Percentiles rank a stretch among this genome's conserved stretches.
These are phyloP conservation scores for Geococcyx californianus DNA, from an alignment of 2,113 vertebrate genomes.

Conservation along the genomic window DNA sequence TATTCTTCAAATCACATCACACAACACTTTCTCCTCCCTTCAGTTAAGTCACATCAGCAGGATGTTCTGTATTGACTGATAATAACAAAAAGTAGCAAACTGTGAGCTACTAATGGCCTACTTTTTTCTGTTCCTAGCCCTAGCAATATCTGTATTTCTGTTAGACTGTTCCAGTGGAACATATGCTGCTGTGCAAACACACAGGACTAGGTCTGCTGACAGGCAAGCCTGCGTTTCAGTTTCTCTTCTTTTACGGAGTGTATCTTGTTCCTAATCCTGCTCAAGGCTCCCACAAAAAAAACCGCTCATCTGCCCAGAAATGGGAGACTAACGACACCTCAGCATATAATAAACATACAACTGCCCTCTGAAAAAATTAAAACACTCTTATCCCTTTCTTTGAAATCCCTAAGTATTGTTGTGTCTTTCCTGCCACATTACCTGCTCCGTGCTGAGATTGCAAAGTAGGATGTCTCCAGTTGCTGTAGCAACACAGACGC, in stretches of 20 bases:
- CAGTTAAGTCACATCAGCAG: not conserved
- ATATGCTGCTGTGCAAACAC: not conserved
- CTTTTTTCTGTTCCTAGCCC: not conserved
- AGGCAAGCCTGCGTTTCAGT: not conserved
- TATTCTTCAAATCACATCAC: not conserved
- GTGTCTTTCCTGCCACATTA: not conserved
- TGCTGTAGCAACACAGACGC: conserved; percentile 87
- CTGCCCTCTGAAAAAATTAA: not conserved
- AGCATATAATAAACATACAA: not conserved
- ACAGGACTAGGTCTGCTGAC: not conserved
- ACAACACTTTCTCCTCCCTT: not conserved
- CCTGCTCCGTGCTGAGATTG: conserved; percentile 83
- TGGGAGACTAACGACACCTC: not conserved
- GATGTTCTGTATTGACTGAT: not conserved
- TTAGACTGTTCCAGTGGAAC: not conserved
- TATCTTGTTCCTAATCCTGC: not conserved
- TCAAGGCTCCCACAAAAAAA: not conserved
- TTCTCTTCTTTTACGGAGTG: accelerated
- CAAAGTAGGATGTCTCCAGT: conserved; percentile 89
- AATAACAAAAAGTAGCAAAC: not conserved
- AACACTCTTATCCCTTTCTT: not conserved
- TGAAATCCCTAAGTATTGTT: not conserved
- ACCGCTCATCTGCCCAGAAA: not conserved
- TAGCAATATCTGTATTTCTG: not conserved
- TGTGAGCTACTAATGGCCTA: not conserved